phyloP scores from a whole-genome alignment of 2,888 invertebrate species.

The Phania funesta region DNA sequence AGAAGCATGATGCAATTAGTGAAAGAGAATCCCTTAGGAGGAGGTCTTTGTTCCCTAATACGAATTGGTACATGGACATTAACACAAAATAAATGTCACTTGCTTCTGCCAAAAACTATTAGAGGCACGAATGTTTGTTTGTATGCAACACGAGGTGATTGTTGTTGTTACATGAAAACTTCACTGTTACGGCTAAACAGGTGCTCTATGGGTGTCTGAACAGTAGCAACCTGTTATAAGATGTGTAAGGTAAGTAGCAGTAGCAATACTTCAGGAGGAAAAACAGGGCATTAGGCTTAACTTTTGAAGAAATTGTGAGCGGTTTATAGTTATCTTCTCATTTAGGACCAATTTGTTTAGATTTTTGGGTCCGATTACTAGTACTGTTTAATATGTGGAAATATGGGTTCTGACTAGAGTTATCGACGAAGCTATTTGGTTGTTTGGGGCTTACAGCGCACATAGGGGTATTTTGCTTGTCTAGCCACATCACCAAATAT shows the following conservation, averaged over 20 bases:
- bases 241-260: neutral
- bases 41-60: constrained; percentile 7
- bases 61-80: constrained; percentile 28
- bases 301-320: neutral
- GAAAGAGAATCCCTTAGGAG: constrained; percentile 29
- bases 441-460: too few relatives aligned
- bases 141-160: constrained; percentile 44
- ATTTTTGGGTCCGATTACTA: too few relatives aligned
- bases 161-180: constrained; percentile 28
- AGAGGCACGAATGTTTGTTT: constrained; percentile 52
- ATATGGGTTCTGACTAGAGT: too few relatives aligned
- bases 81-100: constrained; percentile 9
- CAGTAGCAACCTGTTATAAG: neutral
- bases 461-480: too few relatives aligned
- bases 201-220: constrained; percentile 14
- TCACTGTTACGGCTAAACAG: constrained; percentile 28
- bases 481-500: too few relatives aligned
- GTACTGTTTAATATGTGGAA: too few relatives aligned
- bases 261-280: neutral
- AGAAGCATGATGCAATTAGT: constrained; percentile 46
- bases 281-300: neutral
- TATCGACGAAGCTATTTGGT: too few relatives aligned
- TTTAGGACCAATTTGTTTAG: too few relatives aligned
- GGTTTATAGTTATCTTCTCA: too few relatives aligned
- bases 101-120: constrained; percentile 50